Percentiles rank a stretch among this genome's conserved stretches.
These are phyloP conservation scores for Adelges cooleyi DNA, from an alignment of 1,140 invertebrate genomes.

Conservation along the genomic window DNA sequence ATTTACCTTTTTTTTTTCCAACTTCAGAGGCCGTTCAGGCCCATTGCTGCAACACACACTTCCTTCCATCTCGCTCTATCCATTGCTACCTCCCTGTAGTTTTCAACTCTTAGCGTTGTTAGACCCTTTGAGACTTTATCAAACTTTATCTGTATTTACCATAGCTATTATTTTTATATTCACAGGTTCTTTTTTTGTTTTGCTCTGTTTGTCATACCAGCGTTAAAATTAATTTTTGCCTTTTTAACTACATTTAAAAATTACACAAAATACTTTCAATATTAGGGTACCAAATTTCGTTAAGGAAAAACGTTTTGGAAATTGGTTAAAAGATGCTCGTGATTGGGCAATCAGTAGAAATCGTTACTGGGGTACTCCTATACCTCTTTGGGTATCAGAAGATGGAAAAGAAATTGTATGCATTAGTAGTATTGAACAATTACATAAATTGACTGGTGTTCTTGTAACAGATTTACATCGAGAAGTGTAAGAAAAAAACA, in stretches of 20 bases:
- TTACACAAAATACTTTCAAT: slow-evolving; percentile 35
- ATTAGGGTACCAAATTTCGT: slow-evolving; percentile 84
- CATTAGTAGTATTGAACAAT: slow-evolving; percentile 85
- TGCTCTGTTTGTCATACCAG: too few species aligned
- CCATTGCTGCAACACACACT: too few species aligned
- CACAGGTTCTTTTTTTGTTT: neutral
- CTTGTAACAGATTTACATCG: slow-evolving; percentile 86
- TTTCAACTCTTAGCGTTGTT: too few species aligned
- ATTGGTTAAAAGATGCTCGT: slow-evolving; percentile 93
- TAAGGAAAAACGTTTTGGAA: slow-evolving; percentile 96
- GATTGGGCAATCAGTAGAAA: slow-evolving; percentile 98
- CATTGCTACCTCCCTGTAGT: too few species aligned
- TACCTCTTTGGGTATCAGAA: slow-evolving; percentile 92
- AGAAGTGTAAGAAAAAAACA: slow-evolving; percentile 49
- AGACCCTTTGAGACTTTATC: too few species aligned
- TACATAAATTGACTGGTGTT: slow-evolving; percentile 68
- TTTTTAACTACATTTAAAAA: too few species aligned
- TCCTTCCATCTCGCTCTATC: too few species aligned
- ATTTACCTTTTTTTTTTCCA: too few species aligned
- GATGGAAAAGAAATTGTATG: slow-evolving; percentile 90
- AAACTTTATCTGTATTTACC: too few species aligned
- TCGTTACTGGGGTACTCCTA: slow-evolving; percentile 98
- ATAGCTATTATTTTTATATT: too few species aligned
- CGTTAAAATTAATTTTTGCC: too few species aligned
- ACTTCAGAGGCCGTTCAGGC: too few species aligned